phyloP scores from a whole-genome alignment of 2,797 vertebrate genomes.

The Mormyrops attenuatus region DNA sequence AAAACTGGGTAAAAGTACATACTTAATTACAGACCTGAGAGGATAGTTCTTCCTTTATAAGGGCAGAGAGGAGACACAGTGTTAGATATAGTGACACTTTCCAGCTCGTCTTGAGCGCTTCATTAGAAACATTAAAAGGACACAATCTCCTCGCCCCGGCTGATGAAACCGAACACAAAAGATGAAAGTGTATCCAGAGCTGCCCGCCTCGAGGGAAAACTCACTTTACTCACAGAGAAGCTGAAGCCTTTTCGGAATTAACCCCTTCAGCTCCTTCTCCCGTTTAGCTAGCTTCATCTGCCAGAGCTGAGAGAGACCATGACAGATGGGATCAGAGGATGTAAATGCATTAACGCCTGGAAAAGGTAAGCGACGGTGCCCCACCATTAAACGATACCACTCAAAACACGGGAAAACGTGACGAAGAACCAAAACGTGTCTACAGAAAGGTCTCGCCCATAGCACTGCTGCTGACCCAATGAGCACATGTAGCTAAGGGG shows the following conservation, averaged over 20 bases:
- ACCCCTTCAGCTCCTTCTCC: neutral
- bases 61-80: neutral
- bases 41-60: neutral
- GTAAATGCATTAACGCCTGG: neutral
- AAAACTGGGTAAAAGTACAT: neutral
- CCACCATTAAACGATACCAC: neutral
- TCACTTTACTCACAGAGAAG: slow-evolving; percentile 12
- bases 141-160: neutral
- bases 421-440: neutral
- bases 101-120: neutral
- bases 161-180: slow-evolving; percentile 4
- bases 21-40: neutral
- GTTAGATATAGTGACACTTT: neutral
- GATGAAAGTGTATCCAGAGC: neutral
- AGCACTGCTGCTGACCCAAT: neutral
- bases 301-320: neutral
- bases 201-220: neutral
- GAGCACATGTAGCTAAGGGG: neutral
- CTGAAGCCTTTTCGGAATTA: neutral
- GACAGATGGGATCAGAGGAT: neutral
- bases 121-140: slow-evolving; percentile 16
- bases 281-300: neutral
- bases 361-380: neutral
- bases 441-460: neutral
- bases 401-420: neutral